These are phyloP conservation scores for Heliconius hewitsoni DNA, from an alignment of 1,140 invertebrate species.

Conservation along the genomic window DNA sequence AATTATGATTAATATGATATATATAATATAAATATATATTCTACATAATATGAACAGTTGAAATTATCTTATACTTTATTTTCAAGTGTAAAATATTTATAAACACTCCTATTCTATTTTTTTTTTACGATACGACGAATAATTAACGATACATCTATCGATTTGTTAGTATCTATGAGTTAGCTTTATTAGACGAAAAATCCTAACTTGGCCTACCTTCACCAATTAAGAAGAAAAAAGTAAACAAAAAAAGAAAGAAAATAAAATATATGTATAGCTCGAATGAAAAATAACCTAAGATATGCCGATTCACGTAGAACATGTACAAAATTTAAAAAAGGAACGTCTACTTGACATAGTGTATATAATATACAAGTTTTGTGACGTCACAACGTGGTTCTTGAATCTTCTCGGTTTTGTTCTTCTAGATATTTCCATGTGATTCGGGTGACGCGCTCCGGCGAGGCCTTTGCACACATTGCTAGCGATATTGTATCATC, in stretches of 20 bases:
- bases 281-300: slow-evolving; percentile 34
- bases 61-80: slow-evolving; percentile 31
- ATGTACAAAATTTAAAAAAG: slow-evolving; percentile 31
- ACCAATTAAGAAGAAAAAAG: slow-evolving; percentile 34
- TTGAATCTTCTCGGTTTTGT: slow-evolving; percentile 19
- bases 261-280: slow-evolving; percentile 22
- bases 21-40: slow-evolving; percentile 52
- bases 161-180: slow-evolving; percentile 40
- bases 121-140: slow-evolving; percentile 32
- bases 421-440: slow-evolving; percentile 51
- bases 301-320: slow-evolving; percentile 31
- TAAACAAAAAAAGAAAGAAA: slow-evolving; percentile 15
- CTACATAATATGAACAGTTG: slow-evolving; percentile 48
- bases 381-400: background rate
- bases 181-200: slow-evolving; percentile 25
- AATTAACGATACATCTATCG: slow-evolving; percentile 38
- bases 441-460: slow-evolving; percentile 68
- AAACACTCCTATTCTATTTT: slow-evolving; percentile 42
- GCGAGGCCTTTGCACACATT: slow-evolving; percentile 74
- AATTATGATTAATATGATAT: slow-evolving; percentile 43
- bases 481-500: slow-evolving; percentile 61
- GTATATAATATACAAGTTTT: slow-evolving; percentile 30
- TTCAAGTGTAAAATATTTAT: slow-evolving; percentile 38
- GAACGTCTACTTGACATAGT: slow-evolving; percentile 31
- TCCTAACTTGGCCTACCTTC: slow-evolving; percentile 37